Evolutionary conservation across 2,888 invertebrate genomes (phyloP).

Genomic region (Cerceris ruficornis): DNA sequence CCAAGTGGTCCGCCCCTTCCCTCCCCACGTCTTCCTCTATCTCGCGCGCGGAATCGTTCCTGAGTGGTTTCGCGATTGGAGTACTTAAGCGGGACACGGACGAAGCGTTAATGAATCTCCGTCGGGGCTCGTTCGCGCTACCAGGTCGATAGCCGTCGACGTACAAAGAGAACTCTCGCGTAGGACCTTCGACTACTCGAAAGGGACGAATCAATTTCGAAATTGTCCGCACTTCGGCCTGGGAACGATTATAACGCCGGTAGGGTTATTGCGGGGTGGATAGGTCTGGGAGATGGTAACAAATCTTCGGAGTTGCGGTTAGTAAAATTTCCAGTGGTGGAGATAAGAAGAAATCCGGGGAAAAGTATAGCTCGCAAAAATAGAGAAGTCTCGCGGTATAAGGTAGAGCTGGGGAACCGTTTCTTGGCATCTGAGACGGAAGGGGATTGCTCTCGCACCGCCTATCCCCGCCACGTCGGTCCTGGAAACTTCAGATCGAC

Average conservation of each 20-base stretch:
- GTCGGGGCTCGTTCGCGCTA: conserved; percentile 60
- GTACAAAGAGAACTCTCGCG: conserved; percentile 25
- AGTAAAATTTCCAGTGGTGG: no score
- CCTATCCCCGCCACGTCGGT: no score
- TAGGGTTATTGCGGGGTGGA: no score
- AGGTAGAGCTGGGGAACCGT: no score
- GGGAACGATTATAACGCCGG: neutral
- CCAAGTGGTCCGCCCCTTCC: conserved; percentile 47
- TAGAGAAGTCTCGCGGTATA: no score
- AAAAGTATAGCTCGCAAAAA: no score
- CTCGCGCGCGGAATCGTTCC: conserved; percentile 59
- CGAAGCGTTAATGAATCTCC: conserved; percentile 70
- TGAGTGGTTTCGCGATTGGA: conserved; percentile 69
- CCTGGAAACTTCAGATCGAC: no score
- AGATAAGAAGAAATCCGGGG: no score
- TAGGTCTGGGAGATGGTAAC: no score
- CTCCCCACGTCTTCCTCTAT: conserved; percentile 37
- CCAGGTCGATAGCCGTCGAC: conserved; percentile 61
- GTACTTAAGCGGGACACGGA: conserved; percentile 67
- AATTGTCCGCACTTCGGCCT: conserved; percentile 32
- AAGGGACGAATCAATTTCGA: conserved; percentile 61
- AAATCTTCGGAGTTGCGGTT: no score
- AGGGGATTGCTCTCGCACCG: no score
- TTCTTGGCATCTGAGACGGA: no score
- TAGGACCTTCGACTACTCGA: conserved; percentile 39